Evolutionary conservation across 2,888 invertebrate genomes (phyloP), one percentile per base, ranked within the genome.

Genomic region (Synergus umbraculus): DNA sequence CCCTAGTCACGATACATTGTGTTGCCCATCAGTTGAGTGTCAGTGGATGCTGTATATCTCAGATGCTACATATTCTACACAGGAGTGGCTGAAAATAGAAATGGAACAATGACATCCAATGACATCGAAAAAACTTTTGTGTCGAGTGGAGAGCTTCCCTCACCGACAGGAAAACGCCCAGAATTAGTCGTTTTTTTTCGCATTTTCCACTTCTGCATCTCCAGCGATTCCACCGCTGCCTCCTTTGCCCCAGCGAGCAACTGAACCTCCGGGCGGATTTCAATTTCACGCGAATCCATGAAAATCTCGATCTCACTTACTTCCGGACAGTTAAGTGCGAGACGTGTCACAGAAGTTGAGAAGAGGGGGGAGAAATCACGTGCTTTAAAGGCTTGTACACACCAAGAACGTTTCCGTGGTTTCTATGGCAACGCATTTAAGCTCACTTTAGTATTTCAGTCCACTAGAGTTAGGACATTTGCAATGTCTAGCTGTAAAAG

Each of bases 391-490:
- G 64, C 78, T 76, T 79, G 81, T 83, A 78, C 76, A 69, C 78
- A 76, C 78, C 73, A 64, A 78, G 80, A 82, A 77, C 77, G 10
- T 65, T 79, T 83, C 76, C 79, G 73, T 81, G 66, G 87, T 89
- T 83, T 84, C 88, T 87, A 89, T 89, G 87, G 89, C 87, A 89
- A 89, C 89, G 86, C 86, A 83, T 84, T 87, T 86, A 87, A 89
- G 88, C 85, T 85, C 85, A 83, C 87, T 88, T 87, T 85, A 87
- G 88, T 87, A 88, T 89, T 87, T 88, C 84, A 83, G 86, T 83
- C 83, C 85, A 54, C 78, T 76, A 37, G 37, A 82, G 77, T 77
- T 66, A 81, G 84, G 79, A 82, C 81, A 81, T 79, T 80, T 79
- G 64, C 64, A 76, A 76, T 76, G 54, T 69, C 58, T 78, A 58